Evolutionary conservation across 1,140 invertebrate genomes (phyloP).

Genomic region (Eumeta japonica): DNA sequence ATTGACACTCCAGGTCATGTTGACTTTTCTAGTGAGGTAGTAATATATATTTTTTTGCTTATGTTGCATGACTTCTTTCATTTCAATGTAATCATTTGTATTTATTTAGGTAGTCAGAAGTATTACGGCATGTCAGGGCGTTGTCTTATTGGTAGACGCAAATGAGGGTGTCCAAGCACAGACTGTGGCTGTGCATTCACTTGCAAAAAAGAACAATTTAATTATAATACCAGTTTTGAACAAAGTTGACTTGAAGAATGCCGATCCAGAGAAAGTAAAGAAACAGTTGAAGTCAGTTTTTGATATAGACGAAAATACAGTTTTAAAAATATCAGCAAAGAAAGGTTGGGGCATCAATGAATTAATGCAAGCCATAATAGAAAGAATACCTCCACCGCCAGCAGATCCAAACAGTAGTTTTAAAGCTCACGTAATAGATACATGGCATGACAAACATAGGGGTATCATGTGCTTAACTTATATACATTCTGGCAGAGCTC

Average conservation of each 20-base stretch:
- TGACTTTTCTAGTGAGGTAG: slow-evolving; percentile 96
- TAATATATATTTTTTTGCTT: no score
- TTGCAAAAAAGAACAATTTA: slow-evolving; percentile 83
- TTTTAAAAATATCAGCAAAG: slow-evolving; percentile 83
- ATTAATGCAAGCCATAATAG: slow-evolving; percentile 75
- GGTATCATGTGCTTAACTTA: slow-evolving; percentile 82
- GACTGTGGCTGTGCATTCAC: slow-evolving; percentile 94
- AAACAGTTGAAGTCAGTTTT: slow-evolving; percentile 83
- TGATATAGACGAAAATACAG: slow-evolving; percentile 70
- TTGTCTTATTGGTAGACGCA: slow-evolving; percentile 92
- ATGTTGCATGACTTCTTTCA: not conserved
- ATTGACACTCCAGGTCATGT: slow-evolving; percentile 99
- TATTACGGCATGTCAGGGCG: slow-evolving; percentile 90
- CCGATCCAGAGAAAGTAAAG: slow-evolving; percentile 78
- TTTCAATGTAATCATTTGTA: slow-evolving; percentile 6
- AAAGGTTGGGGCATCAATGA: slow-evolving; percentile 75
- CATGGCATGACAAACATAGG: slow-evolving; percentile 87
- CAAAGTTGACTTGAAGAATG: slow-evolving; percentile 93
- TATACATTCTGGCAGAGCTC: slow-evolving; percentile 72
- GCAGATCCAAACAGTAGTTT: slow-evolving; percentile 64
- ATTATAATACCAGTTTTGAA: slow-evolving; percentile 91
- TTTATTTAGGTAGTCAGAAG: slow-evolving; percentile 69
- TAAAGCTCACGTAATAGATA: slow-evolving; percentile 87
- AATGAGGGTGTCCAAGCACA: slow-evolving; percentile 97
- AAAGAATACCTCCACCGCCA: slow-evolving; percentile 74